Conservation (phyloP, 1,140 invertebrate genomes). For the Danaus melanippus region DNA sequence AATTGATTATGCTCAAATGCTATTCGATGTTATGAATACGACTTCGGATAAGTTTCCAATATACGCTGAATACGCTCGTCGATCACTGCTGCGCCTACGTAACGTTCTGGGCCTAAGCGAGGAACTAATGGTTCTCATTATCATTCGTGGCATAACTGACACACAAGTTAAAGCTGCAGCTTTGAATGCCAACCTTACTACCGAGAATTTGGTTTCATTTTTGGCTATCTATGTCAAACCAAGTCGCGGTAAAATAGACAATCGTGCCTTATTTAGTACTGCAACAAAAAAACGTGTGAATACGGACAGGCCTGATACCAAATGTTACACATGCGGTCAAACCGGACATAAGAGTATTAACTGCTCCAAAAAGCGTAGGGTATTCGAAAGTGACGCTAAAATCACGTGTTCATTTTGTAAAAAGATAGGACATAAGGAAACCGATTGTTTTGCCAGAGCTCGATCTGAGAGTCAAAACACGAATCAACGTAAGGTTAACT, state of each 20-base stretch:
- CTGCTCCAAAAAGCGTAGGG: too few relatives aligned
- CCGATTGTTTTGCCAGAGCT: too few relatives aligned
- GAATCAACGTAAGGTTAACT: too few relatives aligned
- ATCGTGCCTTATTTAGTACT: not conserved
- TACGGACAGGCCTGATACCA: too few relatives aligned
- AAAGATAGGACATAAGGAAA: too few relatives aligned
- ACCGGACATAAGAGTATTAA: too few relatives aligned
- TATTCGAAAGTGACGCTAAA: too few relatives aligned
- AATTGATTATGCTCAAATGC: conserved; percentile 20
- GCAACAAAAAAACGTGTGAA: too few relatives aligned
- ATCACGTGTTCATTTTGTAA: too few relatives aligned
- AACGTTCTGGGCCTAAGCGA: conserved; percentile 25
- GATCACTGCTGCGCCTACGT: conserved; percentile 15
- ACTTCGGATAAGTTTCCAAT: conserved; percentile 16
- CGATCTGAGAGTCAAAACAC: too few relatives aligned
- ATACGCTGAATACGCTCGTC: conserved; percentile 22
- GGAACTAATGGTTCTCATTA: conserved; percentile 20
- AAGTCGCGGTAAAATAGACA: not conserved
- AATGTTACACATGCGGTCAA: too few relatives aligned
- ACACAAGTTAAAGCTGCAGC: conserved; percentile 20
- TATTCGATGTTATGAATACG: conserved; percentile 20
- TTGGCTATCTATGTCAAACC: conserved; percentile 19
- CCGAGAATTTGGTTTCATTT: conserved; percentile 23
- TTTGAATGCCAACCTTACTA: conserved; percentile 15
- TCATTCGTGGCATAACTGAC: conserved; percentile 19